phyloP scores from a whole-genome alignment of 2,113 vertebrate genomes.

The Bubo bubo region DNA sequence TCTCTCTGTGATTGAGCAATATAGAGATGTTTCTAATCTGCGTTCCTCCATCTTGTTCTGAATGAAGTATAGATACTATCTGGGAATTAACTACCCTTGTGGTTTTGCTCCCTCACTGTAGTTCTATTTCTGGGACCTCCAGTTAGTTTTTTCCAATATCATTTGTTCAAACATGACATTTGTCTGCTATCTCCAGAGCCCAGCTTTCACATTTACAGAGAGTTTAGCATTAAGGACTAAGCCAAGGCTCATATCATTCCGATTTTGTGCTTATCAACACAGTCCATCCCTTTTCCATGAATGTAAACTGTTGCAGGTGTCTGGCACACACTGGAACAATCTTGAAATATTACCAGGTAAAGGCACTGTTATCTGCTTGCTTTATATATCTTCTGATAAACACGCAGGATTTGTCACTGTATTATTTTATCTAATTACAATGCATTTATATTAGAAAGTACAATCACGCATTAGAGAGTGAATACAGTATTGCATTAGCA shows the following conservation, averaged over 20 bases:
- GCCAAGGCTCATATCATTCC: slow-evolving; percentile 30
- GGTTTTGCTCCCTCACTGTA: background rate
- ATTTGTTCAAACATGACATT: slow-evolving; percentile 66
- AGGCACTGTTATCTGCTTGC: background rate
- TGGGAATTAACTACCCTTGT: background rate
- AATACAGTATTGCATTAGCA: background rate
- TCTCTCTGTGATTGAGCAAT: background rate
- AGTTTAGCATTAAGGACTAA: slow-evolving; percentile 53
- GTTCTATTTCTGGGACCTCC: slow-evolving; percentile 39
- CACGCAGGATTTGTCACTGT: background rate
- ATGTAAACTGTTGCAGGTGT: background rate
- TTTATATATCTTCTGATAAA: background rate
- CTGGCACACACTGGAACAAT: background rate
- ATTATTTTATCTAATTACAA: slow-evolving; percentile 30
- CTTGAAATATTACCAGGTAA: background rate
- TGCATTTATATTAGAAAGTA: background rate
- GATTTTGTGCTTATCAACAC: slow-evolving; percentile 63
- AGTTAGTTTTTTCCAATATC: slow-evolving; percentile 34
- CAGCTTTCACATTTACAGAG: slow-evolving; percentile 67
- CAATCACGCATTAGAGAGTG: background rate
- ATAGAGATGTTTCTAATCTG: background rate
- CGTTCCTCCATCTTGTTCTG: background rate
- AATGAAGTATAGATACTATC: background rate
- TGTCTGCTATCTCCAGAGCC: slow-evolving; percentile 57
- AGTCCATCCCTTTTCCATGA: slow-evolving; percentile 28